These are phyloP conservation scores for Iguana delicatissima DNA, from an alignment of 2,797 vertebrate genomes.

Conservation along the genomic window DNA sequence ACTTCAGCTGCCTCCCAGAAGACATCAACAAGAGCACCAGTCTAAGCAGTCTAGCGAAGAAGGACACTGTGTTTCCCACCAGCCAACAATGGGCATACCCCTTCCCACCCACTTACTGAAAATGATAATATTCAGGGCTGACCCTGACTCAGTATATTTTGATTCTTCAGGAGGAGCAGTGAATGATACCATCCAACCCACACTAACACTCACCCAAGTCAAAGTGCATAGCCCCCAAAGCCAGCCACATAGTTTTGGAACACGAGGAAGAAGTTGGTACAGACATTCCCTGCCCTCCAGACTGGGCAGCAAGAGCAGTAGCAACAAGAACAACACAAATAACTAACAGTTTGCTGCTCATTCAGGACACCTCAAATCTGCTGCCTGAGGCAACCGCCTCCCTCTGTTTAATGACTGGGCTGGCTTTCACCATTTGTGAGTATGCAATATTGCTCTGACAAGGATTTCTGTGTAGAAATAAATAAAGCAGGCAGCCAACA, in stretches of 20 bases:
- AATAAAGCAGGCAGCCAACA: not conserved
- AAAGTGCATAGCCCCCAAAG: no score
- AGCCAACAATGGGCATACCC: not conserved
- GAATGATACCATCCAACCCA: not conserved
- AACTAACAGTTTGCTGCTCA: not conserved
- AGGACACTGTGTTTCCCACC: not conserved
- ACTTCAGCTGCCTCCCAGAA: no score
- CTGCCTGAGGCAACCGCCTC: not conserved
- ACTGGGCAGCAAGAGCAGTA: not conserved
- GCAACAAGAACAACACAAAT: not conserved
- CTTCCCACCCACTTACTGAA: not conserved
- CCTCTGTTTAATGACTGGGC: not conserved
- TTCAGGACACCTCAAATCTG: not conserved
- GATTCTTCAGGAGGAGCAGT: not conserved
- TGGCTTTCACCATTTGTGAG: no score
- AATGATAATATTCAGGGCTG: not conserved
- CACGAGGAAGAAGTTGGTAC: not conserved
- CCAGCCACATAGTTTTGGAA: not conserved
- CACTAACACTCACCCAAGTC: no score
- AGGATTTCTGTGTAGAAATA: not conserved
- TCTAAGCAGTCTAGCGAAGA: no score
- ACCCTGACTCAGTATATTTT: not conserved
- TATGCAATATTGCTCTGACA: not conserved
- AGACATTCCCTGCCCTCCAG: not conserved
- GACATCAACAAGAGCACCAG: no score